These are phyloP conservation scores for Maccullochella peelii DNA, from an alignment of 2,113 vertebrate species.

Conservation along the genomic window DNA sequence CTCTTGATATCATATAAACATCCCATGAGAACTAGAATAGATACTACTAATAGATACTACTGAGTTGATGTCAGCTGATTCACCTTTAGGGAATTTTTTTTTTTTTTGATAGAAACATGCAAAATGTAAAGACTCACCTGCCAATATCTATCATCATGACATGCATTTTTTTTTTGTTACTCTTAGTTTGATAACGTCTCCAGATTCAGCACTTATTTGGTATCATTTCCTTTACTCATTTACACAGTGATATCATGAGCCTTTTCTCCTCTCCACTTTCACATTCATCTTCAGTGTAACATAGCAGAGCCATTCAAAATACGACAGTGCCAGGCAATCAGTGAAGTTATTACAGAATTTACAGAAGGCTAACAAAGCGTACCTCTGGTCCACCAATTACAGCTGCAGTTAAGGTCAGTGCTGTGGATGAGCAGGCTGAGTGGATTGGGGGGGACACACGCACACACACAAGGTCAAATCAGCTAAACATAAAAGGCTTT, in stretches of 20 bases:
- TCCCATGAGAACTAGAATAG: slow-evolving; percentile 41
- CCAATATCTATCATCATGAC: not conserved
- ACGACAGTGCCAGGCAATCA: slow-evolving; percentile 54
- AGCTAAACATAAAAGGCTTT: slow-evolving; percentile 9
- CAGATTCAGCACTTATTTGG: not conserved
- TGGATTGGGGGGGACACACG: slow-evolving; percentile 24
- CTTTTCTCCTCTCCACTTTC: slow-evolving; percentile 16
- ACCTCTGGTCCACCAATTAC: slow-evolving; percentile 54
- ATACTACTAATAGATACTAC: not conserved
- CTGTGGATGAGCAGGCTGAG: slow-evolving; percentile 60
- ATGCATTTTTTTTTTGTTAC: not conserved
- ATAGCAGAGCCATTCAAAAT: slow-evolving; percentile 37
- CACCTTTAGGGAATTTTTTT: slow-evolving; percentile 51
- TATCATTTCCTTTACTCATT: not conserved
- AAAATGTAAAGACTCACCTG: not conserved
- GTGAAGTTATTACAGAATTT: slow-evolving; percentile 63
- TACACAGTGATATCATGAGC: not conserved
- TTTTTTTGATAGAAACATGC: not conserved
- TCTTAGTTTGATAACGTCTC: not conserved
- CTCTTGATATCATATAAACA: slow-evolving; percentile 37
- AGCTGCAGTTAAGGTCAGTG: slow-evolving; percentile 65
- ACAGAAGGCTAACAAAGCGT: slow-evolving; percentile 68
- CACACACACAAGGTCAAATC: slow-evolving; percentile 52
- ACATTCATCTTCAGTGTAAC: slow-evolving; percentile 37
- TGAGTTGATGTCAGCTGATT: slow-evolving; percentile 13